A percentile compares a stretch with the other conserved stretches of the same genome.
Conservation (phyloP, 2,113 vertebrate genomes). For the Charadrius vociferus region DNA sequence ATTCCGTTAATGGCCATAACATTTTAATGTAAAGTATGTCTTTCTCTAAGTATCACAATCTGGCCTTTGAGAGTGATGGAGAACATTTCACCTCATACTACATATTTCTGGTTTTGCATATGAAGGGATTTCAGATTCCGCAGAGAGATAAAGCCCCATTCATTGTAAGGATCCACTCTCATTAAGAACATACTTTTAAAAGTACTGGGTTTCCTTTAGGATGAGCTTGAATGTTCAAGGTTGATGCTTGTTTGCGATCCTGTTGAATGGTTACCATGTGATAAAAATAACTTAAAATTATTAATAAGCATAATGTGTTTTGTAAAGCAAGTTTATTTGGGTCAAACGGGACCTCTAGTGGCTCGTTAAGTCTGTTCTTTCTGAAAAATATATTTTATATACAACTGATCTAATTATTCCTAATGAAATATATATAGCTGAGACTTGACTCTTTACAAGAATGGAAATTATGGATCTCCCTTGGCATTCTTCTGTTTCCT, state of each 20-base stretch:
- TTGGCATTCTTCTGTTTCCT: neutral
- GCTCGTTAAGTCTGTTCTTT: neutral
- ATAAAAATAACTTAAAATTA: neutral
- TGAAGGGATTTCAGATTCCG: neutral
- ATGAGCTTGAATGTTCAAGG: neutral
- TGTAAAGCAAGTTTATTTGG: neutral
- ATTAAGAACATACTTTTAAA: neutral
- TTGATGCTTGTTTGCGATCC: neutral
- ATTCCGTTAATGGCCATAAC: neutral
- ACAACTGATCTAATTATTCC: neutral
- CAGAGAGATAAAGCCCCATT: neutral
- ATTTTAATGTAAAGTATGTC: neutral
- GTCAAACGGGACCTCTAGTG: neutral
- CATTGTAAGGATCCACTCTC: neutral
- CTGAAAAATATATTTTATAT: neutral
- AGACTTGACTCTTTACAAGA: neutral
- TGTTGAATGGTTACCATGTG: neutral
- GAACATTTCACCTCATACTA: neutral
- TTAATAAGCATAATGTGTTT: neutral
- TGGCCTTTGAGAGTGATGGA: neutral
- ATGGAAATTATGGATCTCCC: neutral
- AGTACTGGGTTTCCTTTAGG: neutral
- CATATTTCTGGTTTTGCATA: neutral
- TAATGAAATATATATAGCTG: neutral
- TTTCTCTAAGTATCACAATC: neutral